A percentile compares a stretch with the other conserved stretches of the same genome.
Evolutionary conservation across 2,797 vertebrate genomes (phyloP).

Genomic region (Mormyrops attenuatus): DNA sequence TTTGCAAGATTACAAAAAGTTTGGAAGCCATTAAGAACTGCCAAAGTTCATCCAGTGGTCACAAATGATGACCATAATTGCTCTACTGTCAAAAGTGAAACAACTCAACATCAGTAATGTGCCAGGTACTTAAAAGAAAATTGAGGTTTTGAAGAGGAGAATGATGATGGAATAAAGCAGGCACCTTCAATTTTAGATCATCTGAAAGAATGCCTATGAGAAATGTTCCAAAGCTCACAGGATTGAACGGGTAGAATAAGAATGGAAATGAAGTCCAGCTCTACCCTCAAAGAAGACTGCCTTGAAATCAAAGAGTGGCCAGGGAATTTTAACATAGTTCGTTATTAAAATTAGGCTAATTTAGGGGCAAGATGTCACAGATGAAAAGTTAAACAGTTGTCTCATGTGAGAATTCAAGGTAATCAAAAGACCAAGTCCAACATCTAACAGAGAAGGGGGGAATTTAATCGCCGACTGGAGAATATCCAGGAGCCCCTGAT

Average conservation of each 20-base stretch:
- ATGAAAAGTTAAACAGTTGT: neutral
- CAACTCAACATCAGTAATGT: neutral
- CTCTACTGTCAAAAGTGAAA: slow-evolving; percentile 6
- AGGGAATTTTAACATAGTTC: neutral
- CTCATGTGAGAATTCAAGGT: neutral
- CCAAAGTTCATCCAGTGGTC: neutral
- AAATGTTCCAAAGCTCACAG: neutral
- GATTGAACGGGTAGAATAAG: neutral
- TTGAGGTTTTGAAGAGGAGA: neutral
- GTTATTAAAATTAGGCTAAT: neutral
- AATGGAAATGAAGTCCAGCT: neutral
- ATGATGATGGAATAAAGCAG: neutral
- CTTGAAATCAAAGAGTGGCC: neutral
- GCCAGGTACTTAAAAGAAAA: neutral
- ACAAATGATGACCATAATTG: neutral
- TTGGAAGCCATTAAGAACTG: neutral
- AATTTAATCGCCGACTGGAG: neutral
- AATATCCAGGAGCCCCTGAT: neutral
- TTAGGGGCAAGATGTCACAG: neutral
- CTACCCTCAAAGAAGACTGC: neutral
- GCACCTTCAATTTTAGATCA: neutral
- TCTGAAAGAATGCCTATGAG: neutral
- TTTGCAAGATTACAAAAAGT: neutral
- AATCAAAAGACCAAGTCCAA: neutral
- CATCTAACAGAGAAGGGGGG: neutral